Percentiles rank a stretch among this genome's conserved stretches.
These are phyloP conservation scores for Slavum lentiscoides DNA, from an alignment of 2,888 invertebrate species.

Conservation along the genomic window DNA sequence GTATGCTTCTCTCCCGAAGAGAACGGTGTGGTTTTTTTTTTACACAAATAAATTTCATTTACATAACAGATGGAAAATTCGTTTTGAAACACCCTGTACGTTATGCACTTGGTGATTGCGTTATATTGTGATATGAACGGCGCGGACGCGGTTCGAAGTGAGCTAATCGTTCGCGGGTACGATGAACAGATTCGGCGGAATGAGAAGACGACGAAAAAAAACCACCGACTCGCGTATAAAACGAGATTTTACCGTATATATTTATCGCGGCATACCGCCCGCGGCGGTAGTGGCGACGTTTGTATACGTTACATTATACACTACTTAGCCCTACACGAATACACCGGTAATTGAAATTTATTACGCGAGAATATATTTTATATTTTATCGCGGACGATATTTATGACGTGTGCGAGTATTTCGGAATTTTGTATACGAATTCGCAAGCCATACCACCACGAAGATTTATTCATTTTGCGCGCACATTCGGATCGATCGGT, in stretches of 20 bases:
- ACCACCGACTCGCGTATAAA: slow-evolving; percentile 12
- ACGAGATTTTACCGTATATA: background rate
- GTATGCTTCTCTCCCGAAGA: too few species aligned
- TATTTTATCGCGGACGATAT: background rate
- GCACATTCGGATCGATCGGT: slow-evolving; percentile 17
- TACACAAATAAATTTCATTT: too few species aligned
- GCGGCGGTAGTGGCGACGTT: background rate
- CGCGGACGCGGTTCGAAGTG: too few species aligned
- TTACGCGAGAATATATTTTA: background rate
- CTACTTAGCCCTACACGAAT: slow-evolving; percentile 5
- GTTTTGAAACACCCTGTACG: too few species aligned
- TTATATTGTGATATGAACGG: too few species aligned
- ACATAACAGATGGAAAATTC: too few species aligned
- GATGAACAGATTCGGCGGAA: too few species aligned
- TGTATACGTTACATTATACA: too few species aligned
- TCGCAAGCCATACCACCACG: background rate
- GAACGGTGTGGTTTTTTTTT: too few species aligned
- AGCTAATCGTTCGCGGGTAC: too few species aligned
- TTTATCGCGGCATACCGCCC: slow-evolving; percentile 19
- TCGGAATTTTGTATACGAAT: background rate
- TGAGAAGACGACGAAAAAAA: slow-evolving; percentile 10
- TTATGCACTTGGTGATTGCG: too few species aligned
- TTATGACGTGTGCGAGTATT: background rate
- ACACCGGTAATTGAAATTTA: slow-evolving; percentile 47
- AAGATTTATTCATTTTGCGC: slow-evolving; percentile 36